Evolutionary conservation across 2,797 vertebrate genomes (phyloP).

Genomic region (Oreortyx pictus): DNA sequence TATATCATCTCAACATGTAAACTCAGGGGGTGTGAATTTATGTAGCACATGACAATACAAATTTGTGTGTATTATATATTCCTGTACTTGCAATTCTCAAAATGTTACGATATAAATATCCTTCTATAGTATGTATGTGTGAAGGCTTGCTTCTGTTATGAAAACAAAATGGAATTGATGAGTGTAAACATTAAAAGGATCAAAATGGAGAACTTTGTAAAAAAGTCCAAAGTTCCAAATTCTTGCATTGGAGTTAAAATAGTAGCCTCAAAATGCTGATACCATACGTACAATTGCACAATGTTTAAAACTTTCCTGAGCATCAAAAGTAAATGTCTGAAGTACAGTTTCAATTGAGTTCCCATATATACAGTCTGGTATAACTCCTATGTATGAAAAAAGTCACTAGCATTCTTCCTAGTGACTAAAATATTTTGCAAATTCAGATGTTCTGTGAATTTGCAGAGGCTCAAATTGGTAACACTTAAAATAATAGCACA

Average conservation of each 20-base stretch:
- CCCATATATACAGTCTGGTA: neutral
- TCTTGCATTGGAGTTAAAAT: neutral
- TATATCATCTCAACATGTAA: neutral
- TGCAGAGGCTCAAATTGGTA: conserved; percentile 39
- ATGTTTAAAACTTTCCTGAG: neutral
- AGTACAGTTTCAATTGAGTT: conserved; percentile 1
- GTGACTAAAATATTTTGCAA: conserved; percentile 19
- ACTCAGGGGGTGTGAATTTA: neutral
- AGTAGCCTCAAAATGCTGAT: neutral
- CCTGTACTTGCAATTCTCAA: neutral
- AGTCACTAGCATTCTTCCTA: neutral
- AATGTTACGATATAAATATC: neutral
- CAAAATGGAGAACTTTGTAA: neutral
- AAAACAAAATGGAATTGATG: neutral
- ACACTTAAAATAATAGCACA: conserved; percentile 41
- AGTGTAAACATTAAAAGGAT: neutral
- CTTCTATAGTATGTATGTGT: neutral
- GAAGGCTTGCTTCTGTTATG: neutral
- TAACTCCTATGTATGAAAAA: neutral
- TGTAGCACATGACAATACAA: neutral
- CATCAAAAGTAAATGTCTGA: neutral
- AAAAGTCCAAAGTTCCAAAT: neutral
- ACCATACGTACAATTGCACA: neutral
- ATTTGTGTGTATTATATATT: neutral
- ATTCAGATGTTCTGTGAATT: conserved; percentile 15